phyloP scores from a whole-genome alignment of 2,888 invertebrate genomes.

The Xanthia icteritia region DNA sequence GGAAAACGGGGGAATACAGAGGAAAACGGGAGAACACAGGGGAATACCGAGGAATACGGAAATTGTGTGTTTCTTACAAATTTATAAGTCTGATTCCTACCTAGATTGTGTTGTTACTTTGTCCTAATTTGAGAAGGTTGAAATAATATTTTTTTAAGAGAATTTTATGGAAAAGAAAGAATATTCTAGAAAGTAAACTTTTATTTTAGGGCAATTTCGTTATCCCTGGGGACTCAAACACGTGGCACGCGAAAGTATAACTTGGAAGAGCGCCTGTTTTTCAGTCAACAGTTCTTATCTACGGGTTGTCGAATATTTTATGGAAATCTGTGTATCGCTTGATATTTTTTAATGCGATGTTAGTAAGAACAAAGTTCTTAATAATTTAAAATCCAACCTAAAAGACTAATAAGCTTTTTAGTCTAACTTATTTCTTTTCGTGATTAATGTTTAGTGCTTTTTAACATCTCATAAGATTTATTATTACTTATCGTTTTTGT shows the following conservation, averaged over 20 bases:
- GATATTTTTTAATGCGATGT: too few species aligned
- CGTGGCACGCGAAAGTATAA: too few species aligned
- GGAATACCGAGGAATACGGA: slow-evolving; percentile 9
- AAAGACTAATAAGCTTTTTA: background rate
- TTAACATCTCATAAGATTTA: background rate
- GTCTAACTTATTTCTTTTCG: too few species aligned
- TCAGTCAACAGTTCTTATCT: too few species aligned
- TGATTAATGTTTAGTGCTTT: background rate
- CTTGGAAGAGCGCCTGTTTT: too few species aligned
- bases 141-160: background rate
- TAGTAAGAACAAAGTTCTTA: too few species aligned
- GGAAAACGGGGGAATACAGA: slow-evolving; percentile 1
- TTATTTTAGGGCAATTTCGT: background rate
- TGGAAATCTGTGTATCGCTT: too few species aligned
- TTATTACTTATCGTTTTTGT: background rate
- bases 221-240: too few species aligned
- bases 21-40: background rate
- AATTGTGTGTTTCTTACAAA: slow-evolving; percentile 39
- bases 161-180: background rate
- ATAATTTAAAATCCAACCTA: too few species aligned
- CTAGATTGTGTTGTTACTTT: slow-evolving; percentile 2
- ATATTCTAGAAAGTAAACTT: background rate
- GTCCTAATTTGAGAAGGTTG: background rate
- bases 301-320: too few species aligned
- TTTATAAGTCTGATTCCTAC: slow-evolving; percentile 12